Evolutionary conservation across 2,797 vertebrate species (phyloP).

Genomic region (Stomatorhinus walkeri): DNA sequence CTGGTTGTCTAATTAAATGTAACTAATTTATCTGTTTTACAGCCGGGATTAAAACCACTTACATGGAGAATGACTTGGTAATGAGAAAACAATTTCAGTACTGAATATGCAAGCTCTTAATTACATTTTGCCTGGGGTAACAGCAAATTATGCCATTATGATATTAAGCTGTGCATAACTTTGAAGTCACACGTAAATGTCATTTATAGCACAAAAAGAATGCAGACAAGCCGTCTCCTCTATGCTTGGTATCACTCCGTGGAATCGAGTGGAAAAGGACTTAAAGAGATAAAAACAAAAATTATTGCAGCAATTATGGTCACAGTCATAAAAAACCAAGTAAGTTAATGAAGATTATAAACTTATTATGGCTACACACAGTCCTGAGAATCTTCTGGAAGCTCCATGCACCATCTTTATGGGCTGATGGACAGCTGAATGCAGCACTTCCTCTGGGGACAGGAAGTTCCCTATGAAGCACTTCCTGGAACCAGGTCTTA

Average conservation of each 20-base stretch:
- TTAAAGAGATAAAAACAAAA: neutral
- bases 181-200: slow-evolving; percentile 44
- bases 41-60: slow-evolving; percentile 65
- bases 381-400: neutral
- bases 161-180: slow-evolving; percentile 44
- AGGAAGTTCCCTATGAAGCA: slow-evolving; percentile 24
- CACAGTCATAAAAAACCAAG: neutral
- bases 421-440: slow-evolving; percentile 40
- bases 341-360: slow-evolving; percentile 6
- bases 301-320: neutral
- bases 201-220: slow-evolving; percentile 29
- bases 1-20: slow-evolving; percentile 65
- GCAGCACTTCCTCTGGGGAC: slow-evolving; percentile 25
- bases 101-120: slow-evolving; percentile 63
- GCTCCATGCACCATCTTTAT: neutral
- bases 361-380: neutral
- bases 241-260: neutral
- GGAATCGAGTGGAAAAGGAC: slow-evolving; percentile 17
- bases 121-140: slow-evolving; percentile 63
- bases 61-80: slow-evolving; percentile 50
- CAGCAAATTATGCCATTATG: slow-evolving; percentile 53
- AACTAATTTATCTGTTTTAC: slow-evolving; percentile 71
- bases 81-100: slow-evolving; percentile 63
- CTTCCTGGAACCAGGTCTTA: slow-evolving; percentile 25
- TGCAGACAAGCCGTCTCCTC: slow-evolving; percentile 24